Conservation (phyloP, 2,888 invertebrate genomes). For the Ditula angustiorana region DNA sequence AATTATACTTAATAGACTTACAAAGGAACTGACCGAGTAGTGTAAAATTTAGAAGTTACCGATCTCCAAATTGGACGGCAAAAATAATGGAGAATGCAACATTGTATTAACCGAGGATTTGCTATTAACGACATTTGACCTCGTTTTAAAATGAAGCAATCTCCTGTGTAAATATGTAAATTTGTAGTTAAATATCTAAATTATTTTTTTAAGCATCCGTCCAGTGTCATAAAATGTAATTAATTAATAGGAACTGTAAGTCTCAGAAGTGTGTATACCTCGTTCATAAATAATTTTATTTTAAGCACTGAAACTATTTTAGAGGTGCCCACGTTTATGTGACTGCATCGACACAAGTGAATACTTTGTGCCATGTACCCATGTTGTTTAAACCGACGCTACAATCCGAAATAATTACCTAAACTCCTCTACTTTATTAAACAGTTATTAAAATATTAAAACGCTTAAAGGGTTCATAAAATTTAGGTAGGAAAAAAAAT, state of each 20-base stretch:
- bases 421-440: no score
- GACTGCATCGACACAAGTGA: slow-evolving; percentile 71
- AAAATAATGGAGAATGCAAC: slow-evolving; percentile 22
- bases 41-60: slow-evolving; percentile 35
- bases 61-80: slow-evolving; percentile 40
- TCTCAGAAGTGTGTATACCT: slow-evolving; percentile 44
- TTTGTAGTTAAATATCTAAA: slow-evolving; percentile 51
- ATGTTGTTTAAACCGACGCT: slow-evolving; percentile 1
- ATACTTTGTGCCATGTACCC: slow-evolving; percentile 76
- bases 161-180: slow-evolving; percentile 77
- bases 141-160: slow-evolving; percentile 2
- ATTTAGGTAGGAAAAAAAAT: neutral
- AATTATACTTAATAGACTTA: slow-evolving; percentile 26
- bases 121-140: neutral
- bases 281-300: slow-evolving; percentile 42
- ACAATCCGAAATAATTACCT: slow-evolving; percentile 3
- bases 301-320: slow-evolving; percentile 9
- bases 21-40: slow-evolving; percentile 34
- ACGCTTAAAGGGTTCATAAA: no score
- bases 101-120: neutral
- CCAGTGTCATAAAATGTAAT: slow-evolving; percentile 78
- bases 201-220: slow-evolving; percentile 56
- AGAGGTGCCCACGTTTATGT: slow-evolving; percentile 34
- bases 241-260: slow-evolving; percentile 40
- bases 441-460: no score